Percentiles rank a stretch among this genome's conserved stretches.
These are phyloP conservation scores for Amphimedon queenslandica DNA, from an alignment of 37 sponge, comb jelly and placozoan genomes.

Conservation along the genomic window DNA sequence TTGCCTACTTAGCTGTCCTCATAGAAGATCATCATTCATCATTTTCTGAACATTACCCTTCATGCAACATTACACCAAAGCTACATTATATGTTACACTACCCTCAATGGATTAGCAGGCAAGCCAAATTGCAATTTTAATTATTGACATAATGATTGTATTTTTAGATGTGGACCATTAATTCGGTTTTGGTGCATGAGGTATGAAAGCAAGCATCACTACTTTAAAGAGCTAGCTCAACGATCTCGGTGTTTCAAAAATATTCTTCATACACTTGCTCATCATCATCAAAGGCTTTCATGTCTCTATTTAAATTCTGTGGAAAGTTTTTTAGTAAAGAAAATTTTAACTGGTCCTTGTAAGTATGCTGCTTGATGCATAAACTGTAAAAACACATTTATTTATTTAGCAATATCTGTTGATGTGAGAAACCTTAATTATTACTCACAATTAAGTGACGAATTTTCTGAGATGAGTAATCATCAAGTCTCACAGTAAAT, in stretches of 20 bases:
- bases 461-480: no score
- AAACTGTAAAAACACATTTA: not conserved
- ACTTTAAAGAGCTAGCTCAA: conserved; percentile 39
- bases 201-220: conserved; percentile 55
- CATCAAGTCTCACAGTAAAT: no score
- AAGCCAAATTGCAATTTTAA: not conserved
- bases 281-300: conserved; percentile 38
- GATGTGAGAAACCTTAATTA: not conserved
- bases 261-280: conserved; percentile 42
- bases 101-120: conserved; percentile 17
- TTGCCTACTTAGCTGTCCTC: conserved; percentile 11
- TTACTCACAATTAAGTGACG: not conserved
- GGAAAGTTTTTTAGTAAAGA: not conserved
- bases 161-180: conserved; percentile 59
- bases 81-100: conserved; percentile 1
- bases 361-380: not conserved
- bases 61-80: not conserved
- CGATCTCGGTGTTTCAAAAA: conserved; percentile 28
- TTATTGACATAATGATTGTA: not conserved
- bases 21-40: conserved; percentile 28
- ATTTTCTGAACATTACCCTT: conserved; percentile 15
- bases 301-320: conserved; percentile 28
- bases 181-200: conserved; percentile 58
- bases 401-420: not conserved
- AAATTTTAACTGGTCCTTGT: not conserved